Evolutionary conservation across 2,113 vertebrate genomes (phyloP), one percentile per base, ranked within the genome.

Genomic region (Diphyllodes magnificus): DNA sequence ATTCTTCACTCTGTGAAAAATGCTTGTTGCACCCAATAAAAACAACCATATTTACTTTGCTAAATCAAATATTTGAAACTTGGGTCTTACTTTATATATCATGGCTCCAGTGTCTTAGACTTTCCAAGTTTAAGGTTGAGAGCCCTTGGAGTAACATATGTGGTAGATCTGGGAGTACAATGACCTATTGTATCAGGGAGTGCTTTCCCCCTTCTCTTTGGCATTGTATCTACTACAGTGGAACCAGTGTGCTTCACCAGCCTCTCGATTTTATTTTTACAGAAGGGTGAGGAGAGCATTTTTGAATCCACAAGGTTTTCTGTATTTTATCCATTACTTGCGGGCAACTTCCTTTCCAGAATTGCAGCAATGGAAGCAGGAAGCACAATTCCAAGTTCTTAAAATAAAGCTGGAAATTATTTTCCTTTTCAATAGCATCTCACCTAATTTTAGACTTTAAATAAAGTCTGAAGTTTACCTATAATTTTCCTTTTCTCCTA

Each of bases 11-110:
- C 88, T 44, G 85, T 93, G 91, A 97, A 95, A 97, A 98, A 97
- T 82, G 87, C 90, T 95, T 95, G 95, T 98, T 97, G 95, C 93
- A 98, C 97, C 97, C 98, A 98, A 98, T 96, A 96, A 97, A 98
- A 98, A 98, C 97, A 98, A 96, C 90, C 91, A 80, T 91, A 91
- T 97, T 97, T 97, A 94, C 97, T 97, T 97, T 97, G 95, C 93
- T 96, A 90, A 95, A 93, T 98, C 96, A 97, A 96, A 96, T 96
- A 97, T 93, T 97, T 97, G 95, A 96, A 96, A 71, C 96, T 95
- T 82, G 86, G 93, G 94, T 92, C 87, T 96, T 95, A 95, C 96
- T 98, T 98, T 98, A 96, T 97, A 92, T 97, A 97, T 97, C 95
- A 95, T 95, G 88, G 93, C 95, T 97, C 71, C 82, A 66, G 91